phyloP scores from a whole-genome alignment of 2,113 vertebrate genomes.

The Seriola dumerili region DNA sequence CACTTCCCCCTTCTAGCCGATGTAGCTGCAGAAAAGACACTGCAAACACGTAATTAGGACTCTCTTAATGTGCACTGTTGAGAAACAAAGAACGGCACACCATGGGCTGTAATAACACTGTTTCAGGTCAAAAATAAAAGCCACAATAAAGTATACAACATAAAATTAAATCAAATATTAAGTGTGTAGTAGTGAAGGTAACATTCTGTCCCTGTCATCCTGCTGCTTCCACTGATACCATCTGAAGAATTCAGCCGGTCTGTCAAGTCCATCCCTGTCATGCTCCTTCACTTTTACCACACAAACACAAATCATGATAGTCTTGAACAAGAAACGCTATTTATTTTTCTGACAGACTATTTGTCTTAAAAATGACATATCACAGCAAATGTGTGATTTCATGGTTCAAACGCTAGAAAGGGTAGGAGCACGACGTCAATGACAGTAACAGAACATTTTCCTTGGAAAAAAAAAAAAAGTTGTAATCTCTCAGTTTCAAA shows the following conservation, averaged over 20 bases:
- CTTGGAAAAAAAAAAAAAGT: too few relatives aligned
- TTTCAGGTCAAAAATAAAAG: neutral
- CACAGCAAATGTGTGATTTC: neutral
- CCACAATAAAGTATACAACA: neutral
- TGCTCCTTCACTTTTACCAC: constrained; percentile 21
- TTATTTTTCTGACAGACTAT: neutral
- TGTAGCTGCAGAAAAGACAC: constrained; percentile 8
- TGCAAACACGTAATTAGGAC: constrained; percentile 23
- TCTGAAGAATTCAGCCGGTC: constrained; percentile 53
- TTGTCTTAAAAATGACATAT: neutral
- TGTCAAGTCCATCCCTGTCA: constrained; percentile 21
- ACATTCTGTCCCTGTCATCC: neutral
- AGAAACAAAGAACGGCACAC: neutral
- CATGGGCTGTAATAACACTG: neutral
- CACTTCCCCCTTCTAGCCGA: constrained; percentile 38
- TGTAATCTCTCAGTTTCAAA: neutral
- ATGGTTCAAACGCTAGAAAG: neutral
- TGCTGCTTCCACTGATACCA: neutral
- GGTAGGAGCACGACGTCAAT: neutral
- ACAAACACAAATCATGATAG: constrained; percentile 6
- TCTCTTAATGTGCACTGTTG: constrained; percentile 9
- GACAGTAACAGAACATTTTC: neutral
- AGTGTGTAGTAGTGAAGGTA: neutral
- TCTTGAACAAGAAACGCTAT: neutral
- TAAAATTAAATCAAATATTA: neutral